Base-by-base conservation (phyloP, 2,113 vertebrate genomes). In the Halichoeres trimaculatus region DNA sequence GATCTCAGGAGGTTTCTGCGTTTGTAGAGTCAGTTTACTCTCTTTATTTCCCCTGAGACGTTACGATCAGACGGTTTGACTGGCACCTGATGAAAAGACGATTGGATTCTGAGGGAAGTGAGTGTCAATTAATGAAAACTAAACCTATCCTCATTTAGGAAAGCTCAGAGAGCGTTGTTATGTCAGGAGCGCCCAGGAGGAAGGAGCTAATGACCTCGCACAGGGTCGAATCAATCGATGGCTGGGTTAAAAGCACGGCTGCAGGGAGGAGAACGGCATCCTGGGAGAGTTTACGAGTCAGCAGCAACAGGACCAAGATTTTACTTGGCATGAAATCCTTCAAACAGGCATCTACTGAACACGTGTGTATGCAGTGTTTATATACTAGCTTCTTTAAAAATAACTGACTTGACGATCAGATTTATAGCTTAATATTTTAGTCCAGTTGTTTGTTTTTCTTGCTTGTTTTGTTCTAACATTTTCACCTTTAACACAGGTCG, bases 101-200 rank as follows among this genome's bases (percentile, higher is more conserved):
- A 74, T 14, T 26, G 69, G 30, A 45, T 12, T 11, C 22, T 41
- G 67, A 67, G 16, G 14, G 40, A 59, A 16, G 70, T 67, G 54
- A 0, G 38, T 38, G 57, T 80, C 76, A 63, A 79, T 89, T 64
- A 81, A 81, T 50, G 58, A 80, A 85, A 78, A 85, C 61, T 70
- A 75, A 76, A 90, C 76, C 78, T 51, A 67, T 81, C 76, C 62
- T 74, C 57, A 64, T 87, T 78, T 52, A 35, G 69, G 61, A 71
- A 86, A 73, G 53, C 74, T 43, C 20, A 50, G 70, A 55, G 69
- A 19, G 34, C 47, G 22, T 66, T 63, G 85, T 85, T 83, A 77
- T 80, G 50, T 1, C 63, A 83, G 52, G 50, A 65, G 43, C 65
- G 54, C 85, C 74, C 84, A 0, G 40, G 48, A 80, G 74, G 75